Evolutionary conservation across 1,140 invertebrate species (phyloP), one percentile per base, ranked within the genome.

Genomic region (Archivesica marissinica): DNA sequence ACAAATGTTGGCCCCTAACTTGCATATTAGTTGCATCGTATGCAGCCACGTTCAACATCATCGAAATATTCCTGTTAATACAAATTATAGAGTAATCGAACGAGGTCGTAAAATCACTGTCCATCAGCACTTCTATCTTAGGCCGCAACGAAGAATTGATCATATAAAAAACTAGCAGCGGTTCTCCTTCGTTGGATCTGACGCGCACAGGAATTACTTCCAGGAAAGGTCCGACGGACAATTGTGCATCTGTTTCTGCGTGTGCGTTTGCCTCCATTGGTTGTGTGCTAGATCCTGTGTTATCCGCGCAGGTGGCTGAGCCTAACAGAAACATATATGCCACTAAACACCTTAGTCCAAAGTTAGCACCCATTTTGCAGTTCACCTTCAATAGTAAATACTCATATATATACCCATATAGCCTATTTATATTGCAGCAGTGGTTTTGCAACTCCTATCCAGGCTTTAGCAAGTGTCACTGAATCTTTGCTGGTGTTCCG

Each of bases 1-100:
- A 79, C 39, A 39, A 13, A 23, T 15, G 7, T 30, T 41, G 28
- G n/a, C 76, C 76, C 25, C 28, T 79, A 13, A 79, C 41, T 50
- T 64, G 6, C 1, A 79, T 15, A 35, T 35, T 79, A 25, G 28
- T 30, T 20, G 30, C 41, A 6, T 35, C 9, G 17, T 39, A 35
- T 3, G 54, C 59, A 13, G 3, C 15, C 15, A 59, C 56, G 17
- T 61, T 50, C 15, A 79, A 20, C 15, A 64, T 13, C 38, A 79
- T 44, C 2, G 76, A 64, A 4, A 64, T 35, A 50, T 66, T 66
- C 15, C 25, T 25, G 56, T 79, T 47, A 38, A 39, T 66, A 47
- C 76, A 79, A 0, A 79, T 54, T 9, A 79, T 44, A 11, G 50
- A 61, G 28, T 23, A 79, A 79, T 79, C 59, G 38, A 64, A 79